These are phyloP conservation scores for Phrynosoma platyrhinos DNA, from an alignment of 2,113 vertebrate genomes.

Conservation along the genomic window DNA sequence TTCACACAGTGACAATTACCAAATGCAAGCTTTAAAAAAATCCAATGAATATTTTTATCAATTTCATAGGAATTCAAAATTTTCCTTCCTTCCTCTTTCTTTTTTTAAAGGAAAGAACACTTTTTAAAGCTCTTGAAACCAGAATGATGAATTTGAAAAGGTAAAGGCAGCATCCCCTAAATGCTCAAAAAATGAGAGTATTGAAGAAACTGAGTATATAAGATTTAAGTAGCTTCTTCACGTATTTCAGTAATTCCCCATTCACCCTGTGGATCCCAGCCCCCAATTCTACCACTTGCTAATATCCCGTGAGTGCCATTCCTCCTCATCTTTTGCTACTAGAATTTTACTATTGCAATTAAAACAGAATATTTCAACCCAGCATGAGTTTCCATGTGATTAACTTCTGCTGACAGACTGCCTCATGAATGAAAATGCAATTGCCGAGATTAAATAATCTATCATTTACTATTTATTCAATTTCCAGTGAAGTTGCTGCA, in stretches of 20 bases:
- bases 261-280: neutral
- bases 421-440: neutral
- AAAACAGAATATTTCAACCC: neutral
- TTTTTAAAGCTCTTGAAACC: neutral
- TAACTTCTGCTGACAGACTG: neutral
- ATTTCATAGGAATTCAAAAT: neutral
- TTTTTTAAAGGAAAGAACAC: neutral
- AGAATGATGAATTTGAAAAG: neutral
- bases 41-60: neutral
- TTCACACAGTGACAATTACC: neutral
- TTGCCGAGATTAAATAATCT: neutral
- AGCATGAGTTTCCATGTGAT: neutral
- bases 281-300: neutral
- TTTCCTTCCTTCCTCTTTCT: no score
- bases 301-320: neutral
- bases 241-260: neutral
- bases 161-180: neutral
- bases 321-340: neutral
- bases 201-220: neutral
- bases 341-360: neutral
- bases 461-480: neutral
- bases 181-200: neutral
- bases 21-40: neutral
- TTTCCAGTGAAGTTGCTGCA: neutral
- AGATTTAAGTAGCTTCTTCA: neutral